Conservation (phyloP, 2,113 vertebrate species). For the cat (Felis catus) region DNA sequence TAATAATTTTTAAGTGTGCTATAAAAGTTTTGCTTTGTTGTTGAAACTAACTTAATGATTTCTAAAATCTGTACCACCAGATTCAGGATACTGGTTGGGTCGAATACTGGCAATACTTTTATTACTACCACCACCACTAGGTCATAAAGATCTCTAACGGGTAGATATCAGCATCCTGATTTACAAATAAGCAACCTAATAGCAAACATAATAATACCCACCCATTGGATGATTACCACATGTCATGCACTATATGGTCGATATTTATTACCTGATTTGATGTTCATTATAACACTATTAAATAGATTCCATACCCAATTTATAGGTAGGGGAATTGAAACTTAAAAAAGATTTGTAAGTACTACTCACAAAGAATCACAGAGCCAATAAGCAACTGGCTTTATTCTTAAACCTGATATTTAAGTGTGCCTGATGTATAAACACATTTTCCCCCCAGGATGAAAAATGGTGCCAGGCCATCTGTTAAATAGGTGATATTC, state of each 20-base stretch:
- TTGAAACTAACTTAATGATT: background rate
- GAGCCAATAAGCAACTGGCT: background rate
- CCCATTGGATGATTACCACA: background rate
- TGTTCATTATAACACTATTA: background rate
- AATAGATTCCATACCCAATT: background rate
- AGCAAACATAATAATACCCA: background rate
- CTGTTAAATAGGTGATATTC: constrained; percentile 31
- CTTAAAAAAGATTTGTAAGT: background rate
- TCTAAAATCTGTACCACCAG: background rate
- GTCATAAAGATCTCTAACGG: background rate
- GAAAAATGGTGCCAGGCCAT: background rate
- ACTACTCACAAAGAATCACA: background rate
- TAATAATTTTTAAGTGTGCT: background rate
- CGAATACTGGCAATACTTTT: background rate
- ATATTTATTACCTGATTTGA: background rate
- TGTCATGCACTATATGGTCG: too few species aligned
- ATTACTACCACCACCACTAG: too few species aligned
- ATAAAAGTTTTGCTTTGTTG: background rate
- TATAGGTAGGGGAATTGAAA: background rate
- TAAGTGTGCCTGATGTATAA: background rate
- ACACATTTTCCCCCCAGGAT: background rate
- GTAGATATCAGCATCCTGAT: background rate
- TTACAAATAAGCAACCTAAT: background rate
- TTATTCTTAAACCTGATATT: background rate
- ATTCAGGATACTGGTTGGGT: background rate